Percentiles rank a stretch among this genome's conserved stretches.
Evolutionary conservation across 2,113 vertebrate species (phyloP).

Genomic region (Excalfactoria chinensis): DNA sequence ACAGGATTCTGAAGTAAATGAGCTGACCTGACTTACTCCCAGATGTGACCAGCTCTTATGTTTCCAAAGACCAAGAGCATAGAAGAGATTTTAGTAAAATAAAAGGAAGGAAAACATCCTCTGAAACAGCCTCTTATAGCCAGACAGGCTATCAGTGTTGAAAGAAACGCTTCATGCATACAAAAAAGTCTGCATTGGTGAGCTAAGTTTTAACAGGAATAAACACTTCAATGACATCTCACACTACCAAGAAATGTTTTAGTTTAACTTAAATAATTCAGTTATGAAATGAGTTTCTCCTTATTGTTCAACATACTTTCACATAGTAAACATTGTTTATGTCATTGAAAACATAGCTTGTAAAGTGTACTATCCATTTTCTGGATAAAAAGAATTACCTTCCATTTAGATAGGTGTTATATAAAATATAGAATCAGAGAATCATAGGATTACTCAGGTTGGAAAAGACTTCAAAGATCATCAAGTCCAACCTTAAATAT

Average conservation of each 20-base stretch:
- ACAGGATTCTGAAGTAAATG: not conserved
- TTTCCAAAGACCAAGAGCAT: not conserved
- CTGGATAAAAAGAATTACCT: not conserved
- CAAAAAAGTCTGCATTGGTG: not conserved
- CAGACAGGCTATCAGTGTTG: not conserved
- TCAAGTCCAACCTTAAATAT: no score
- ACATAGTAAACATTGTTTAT: not conserved
- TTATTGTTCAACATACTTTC: not conserved
- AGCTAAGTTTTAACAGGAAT: not conserved
- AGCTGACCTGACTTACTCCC: not conserved
- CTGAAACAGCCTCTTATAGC: not conserved
- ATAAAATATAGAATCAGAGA: not conserved
- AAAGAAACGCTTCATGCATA: not conserved
- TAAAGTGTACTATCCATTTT: not conserved
- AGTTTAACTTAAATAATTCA: not conserved
- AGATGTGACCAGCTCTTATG: not conserved
- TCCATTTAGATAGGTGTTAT: not conserved
- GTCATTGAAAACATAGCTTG: not conserved
- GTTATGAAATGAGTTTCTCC: not conserved
- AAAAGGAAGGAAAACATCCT: not conserved
- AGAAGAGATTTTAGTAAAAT: not conserved
- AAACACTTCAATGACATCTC: not conserved
- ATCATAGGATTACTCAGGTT: no score
- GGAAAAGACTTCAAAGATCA: no score
- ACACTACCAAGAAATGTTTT: not conserved